A percentile compares a stretch with the other conserved stretches of the same genome.
These are phyloP conservation scores for Tiaroga cobitis DNA, from an alignment of 2,797 vertebrate species.

Conservation along the genomic window DNA sequence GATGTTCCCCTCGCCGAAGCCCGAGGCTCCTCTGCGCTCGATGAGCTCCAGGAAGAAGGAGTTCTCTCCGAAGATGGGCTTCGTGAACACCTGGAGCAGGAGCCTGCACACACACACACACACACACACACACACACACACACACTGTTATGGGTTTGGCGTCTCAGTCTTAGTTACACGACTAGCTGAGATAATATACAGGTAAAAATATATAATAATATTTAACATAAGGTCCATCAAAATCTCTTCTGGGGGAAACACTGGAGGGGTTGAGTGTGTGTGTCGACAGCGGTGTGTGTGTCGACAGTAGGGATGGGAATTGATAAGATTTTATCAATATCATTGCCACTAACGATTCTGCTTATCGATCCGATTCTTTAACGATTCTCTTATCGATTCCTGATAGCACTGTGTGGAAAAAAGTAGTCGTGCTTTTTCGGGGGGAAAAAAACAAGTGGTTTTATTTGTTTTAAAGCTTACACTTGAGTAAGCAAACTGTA, in stretches of 20 bases:
- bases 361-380: no score
- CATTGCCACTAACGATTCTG: no score
- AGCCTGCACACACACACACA: slow-evolving; percentile 61
- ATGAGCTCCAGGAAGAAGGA: slow-evolving; percentile 97
- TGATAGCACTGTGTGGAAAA: no score
- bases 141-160: background rate
- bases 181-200: background rate
- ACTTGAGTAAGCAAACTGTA: no score
- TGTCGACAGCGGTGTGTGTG: background rate
- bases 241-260: background rate
- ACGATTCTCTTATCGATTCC: no score
- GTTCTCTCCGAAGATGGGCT: slow-evolving; percentile 88
- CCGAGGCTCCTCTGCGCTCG: slow-evolving; percentile 84
- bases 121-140: no score
- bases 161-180: background rate
- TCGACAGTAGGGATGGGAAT: no score
- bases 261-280: background rate
- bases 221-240: background rate
- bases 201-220: background rate
- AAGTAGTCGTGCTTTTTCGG: no score
- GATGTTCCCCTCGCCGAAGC: slow-evolving; percentile 95
- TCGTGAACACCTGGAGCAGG: slow-evolving; percentile 93
- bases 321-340: no score
- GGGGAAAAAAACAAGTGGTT: no score
- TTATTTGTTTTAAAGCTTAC: no score